Percentiles rank a stretch among this genome's conserved stretches.
phyloP scores from a whole-genome alignment of 1,140 invertebrate species.

The Zaprionus lachaisei region DNA sequence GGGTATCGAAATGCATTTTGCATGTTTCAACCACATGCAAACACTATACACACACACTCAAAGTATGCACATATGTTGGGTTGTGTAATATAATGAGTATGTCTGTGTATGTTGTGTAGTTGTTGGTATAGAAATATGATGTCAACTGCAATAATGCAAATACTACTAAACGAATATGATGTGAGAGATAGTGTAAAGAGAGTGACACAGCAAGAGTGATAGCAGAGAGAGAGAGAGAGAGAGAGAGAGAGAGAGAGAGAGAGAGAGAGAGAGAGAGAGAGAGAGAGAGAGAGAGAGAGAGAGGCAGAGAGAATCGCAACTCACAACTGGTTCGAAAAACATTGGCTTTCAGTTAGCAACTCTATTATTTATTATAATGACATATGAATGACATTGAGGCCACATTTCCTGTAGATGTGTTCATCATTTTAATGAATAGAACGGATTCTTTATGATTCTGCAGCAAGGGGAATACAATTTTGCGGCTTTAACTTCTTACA shows the following conservation, averaged over 20 bases:
- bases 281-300: background rate
- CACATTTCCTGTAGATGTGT: conserved; percentile 50
- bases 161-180: conserved; percentile 17
- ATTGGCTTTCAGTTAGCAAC: conserved; percentile 43
- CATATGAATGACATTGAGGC: conserved; percentile 72
- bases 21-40: conserved; percentile 45
- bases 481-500: background rate
- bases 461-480: background rate
- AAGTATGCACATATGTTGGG: background rate
- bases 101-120: conserved; percentile 11
- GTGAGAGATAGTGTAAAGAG: conserved; percentile 1
- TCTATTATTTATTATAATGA: conserved; percentile 60
- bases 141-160: conserved; percentile 45
- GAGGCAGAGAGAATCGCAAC: background rate
- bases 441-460: background rate
- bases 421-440: conserved; percentile 9
- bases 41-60: conserved; percentile 15
- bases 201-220: background rate
- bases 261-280: background rate
- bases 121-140: conserved; percentile 25
- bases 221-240: background rate
- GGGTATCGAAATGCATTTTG: conserved; percentile 50
- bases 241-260: background rate
- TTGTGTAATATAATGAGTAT: conserved; percentile 6
- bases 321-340: conserved; percentile 26